Evolutionary conservation across 2,888 invertebrate species (phyloP), one percentile per base, ranked within the genome.

Genomic region (Eremobia ochroleuca): DNA sequence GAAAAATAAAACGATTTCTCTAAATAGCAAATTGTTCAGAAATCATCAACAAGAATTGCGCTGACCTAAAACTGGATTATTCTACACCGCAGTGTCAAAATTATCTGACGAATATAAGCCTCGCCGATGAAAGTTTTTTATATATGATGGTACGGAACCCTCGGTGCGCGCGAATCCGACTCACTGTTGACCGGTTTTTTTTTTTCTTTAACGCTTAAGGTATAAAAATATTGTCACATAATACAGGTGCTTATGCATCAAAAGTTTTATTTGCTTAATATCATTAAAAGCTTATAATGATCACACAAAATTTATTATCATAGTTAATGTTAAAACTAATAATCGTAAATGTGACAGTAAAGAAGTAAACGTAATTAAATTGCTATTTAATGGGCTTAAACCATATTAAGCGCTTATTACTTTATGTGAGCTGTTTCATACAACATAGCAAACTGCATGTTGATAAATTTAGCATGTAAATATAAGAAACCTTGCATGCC

Each of bases 271-370:
- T 70, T 46, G 46, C 61, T 34, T 62, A 46, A 67, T 58, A 62
- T 64, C 46, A 76, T 77, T 78, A 83, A 80, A 86, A 73, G 66
- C 59, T n/a, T 73, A 67, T 65, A 73, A 84, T 70, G 66, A 72
- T 75, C 68, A 71, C 40, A 58, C 49, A 40, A 68, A 78, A 79
- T 79, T 65, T 81, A 83, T 80, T 66, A 62, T 46, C 52, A 65
- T 58, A 46, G 62, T 82, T 80, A 78, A 87, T 73, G 73, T 55
- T 78, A 58, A 67, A 72, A 77, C 70, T 79, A 79, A 79, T 83
- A 82, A 78, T 80, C 87, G 70, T 87, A 82, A 84, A 87, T 49
- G 52, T 68, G 61, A 62, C 77, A 74, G 78, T 78, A 77, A 76
- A 70, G 59, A 55, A 49, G 55, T 75, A 71, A 75, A 64, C 59